A percentile compares a stretch with the other conserved stretches of the same genome.
Evolutionary conservation across 2,113 vertebrate species (phyloP).

Genomic region (Struthio camelus): DNA sequence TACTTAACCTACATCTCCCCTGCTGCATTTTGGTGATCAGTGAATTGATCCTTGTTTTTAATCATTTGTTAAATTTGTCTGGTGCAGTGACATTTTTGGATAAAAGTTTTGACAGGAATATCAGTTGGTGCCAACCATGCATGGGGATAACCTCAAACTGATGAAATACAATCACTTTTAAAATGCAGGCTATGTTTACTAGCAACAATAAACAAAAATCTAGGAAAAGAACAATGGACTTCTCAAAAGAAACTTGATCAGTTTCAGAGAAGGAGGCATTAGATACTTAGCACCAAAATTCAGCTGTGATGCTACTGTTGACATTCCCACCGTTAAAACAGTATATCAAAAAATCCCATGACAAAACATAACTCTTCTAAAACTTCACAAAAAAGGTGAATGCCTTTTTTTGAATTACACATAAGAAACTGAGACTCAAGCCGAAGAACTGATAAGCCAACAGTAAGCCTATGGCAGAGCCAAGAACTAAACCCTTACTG

Average conservation of each 20-base stretch:
- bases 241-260: background rate
- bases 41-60: background rate
- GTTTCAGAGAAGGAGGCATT: background rate
- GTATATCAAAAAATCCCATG: background rate
- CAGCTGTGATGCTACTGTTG: background rate
- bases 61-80: background rate
- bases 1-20: background rate
- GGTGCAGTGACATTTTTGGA: background rate
- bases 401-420: background rate
- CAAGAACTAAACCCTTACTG: background rate
- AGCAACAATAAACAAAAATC: background rate
- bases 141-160: background rate
- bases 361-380: background rate
- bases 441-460: background rate
- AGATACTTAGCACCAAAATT: background rate
- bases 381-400: background rate
- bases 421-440: background rate
- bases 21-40: background rate
- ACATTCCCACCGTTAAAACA: background rate
- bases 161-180: background rate
- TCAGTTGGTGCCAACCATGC: constrained; percentile 17
- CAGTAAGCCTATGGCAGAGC: background rate
- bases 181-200: background rate
- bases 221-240: background rate
- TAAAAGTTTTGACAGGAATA: constrained; percentile 15